phyloP scores from a whole-genome alignment of 2,797 vertebrate genomes.

The Pseudomugil gertrudae region DNA sequence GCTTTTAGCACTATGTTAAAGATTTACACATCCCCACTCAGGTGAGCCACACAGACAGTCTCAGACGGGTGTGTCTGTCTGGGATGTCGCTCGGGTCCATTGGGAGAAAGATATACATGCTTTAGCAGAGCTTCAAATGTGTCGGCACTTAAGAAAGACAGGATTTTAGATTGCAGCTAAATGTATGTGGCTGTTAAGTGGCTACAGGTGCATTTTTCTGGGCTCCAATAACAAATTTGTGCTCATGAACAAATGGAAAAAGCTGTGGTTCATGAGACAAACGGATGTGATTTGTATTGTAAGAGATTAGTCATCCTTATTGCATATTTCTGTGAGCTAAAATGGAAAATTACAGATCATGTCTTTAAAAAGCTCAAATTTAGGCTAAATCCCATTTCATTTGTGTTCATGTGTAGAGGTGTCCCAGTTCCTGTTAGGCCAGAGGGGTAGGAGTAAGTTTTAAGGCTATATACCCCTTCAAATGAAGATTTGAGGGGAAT shows the following conservation, averaged over 20 bases:
- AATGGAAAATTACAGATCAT: neutral
- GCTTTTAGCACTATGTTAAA: conserved; percentile 72
- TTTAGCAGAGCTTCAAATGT: conserved; percentile 63
- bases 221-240: neutral
- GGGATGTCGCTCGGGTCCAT: conserved; percentile 44
- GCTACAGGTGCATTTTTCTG: conserved; percentile 20
- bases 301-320: neutral
- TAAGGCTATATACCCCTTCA: too few relatives aligned
- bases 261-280: neutral
- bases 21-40: conserved; percentile 67
- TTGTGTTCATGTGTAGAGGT: too few relatives aligned
- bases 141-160: conserved; percentile 45
- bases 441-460: too few relatives aligned
- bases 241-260: neutral
- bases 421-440: too few relatives aligned
- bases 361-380: neutral
- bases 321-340: neutral
- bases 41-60: conserved; percentile 42
- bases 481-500: too few relatives aligned
- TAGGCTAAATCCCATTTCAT: too few relatives aligned
- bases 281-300: neutral
- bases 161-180: conserved; percentile 29
- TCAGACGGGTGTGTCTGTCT: conserved; percentile 49
- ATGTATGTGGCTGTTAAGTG: conserved; percentile 33
- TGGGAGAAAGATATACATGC: conserved; percentile 57